Evolutionary conservation across 1,140 invertebrate species (phyloP), one percentile per base, ranked within the genome.

Genomic region (Drosophila pectinifera): DNA sequence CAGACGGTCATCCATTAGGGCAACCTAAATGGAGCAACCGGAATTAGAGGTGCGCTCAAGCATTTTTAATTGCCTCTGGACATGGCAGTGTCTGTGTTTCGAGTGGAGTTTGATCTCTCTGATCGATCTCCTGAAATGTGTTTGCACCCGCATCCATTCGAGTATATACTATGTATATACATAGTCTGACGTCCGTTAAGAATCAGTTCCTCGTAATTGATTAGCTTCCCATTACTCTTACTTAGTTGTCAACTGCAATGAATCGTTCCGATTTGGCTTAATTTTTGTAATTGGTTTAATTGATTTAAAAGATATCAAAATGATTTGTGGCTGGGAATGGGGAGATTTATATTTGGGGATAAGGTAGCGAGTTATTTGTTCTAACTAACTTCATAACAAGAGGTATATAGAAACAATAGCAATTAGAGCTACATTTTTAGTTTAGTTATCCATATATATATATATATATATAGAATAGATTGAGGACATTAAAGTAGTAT

Each of bases 31-130:
- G 61, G 36, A 43, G 38, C 39, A 41, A 38, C 26, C 36, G 36
- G 18, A 58, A 16, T 39, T 20, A 46, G 6, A 20, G 13, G 18
- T 43, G 42, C 56, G 43, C 39, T 24, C 31, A 20, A 34, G 28
- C 45, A 59, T 54, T 79, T 79, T 73, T 83, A 80, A 88, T 83
- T 84, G 53, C 42, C 36, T 7, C 22, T 13, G 18, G 41, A 18
- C 65, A 57, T 53, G 73, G 10, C 22, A 76, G 31, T 68, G 11
- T 28, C 26, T 64, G 24, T 63, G 39, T 31, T 55, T 46, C 22
- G n/a, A 8, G n/a, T 70, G 42, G 41, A 51, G n/a, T 65, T 68
- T 53, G 61, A 70, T 70, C 49, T 70, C 26, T 31, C n/a, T n/a
- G n/a, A n/a, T 18, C 0, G 51, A 70, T 70, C 13, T 16, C 14